phyloP scores from a whole-genome alignment of 2,797 vertebrate genomes.

The Perdix hodgsoniae region DNA sequence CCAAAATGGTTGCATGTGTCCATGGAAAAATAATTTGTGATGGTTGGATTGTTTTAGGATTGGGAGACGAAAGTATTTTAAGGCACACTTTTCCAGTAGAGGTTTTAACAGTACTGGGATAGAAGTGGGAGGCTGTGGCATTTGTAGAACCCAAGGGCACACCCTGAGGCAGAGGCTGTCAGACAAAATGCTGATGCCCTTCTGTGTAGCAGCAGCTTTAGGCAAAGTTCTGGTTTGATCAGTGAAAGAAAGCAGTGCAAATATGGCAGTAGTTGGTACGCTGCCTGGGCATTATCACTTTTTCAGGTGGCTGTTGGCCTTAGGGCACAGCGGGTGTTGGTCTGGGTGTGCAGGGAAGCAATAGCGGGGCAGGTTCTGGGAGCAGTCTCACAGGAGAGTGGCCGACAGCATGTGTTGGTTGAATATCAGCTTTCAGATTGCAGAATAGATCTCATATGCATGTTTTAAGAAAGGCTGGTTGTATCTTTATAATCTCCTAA shows the following conservation, averaged over 20 bases:
- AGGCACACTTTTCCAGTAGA: not conserved
- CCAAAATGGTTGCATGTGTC: not conserved
- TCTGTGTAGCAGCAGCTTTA: not conserved
- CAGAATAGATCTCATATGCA: not conserved
- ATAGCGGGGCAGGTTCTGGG: not conserved
- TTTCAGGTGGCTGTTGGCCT: fast-evolving
- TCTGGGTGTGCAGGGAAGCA: not conserved
- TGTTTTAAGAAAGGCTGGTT: not conserved
- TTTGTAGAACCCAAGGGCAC: fast-evolving
- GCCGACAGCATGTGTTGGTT: not conserved
- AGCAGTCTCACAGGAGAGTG: not conserved
- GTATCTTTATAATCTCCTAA: not conserved
- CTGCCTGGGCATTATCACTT: not conserved
- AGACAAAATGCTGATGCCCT: fast-evolving
- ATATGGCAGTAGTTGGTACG: fast-evolving
- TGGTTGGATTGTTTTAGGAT: fast-evolving
- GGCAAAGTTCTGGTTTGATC: not conserved
- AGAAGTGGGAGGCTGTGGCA: not conserved
- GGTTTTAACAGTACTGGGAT: not conserved
- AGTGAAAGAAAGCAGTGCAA: not conserved
- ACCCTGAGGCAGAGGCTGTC: not conserved
- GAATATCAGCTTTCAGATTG: not conserved
- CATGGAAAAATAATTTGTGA: not conserved
- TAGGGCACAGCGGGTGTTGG: not conserved
- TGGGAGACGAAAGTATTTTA: not conserved